Evolutionary conservation across 2,888 invertebrate species (phyloP).

Genomic region (Drosophila macrospina): DNA sequence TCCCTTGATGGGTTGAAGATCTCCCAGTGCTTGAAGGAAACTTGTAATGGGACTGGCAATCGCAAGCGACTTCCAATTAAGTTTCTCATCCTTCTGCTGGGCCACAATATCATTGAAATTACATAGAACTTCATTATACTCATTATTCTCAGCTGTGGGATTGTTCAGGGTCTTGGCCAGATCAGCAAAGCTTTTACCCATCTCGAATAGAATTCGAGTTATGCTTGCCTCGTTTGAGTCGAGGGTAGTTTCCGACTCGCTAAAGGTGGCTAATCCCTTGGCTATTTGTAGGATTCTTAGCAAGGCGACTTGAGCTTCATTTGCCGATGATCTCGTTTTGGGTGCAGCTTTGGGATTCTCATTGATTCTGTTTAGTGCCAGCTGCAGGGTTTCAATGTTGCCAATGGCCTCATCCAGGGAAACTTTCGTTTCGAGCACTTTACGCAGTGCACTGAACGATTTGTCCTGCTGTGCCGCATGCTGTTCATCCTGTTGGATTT

Average conservation of each 20-base stretch:
- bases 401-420: slow-evolving; percentile 81
- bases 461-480: slow-evolving; percentile 75
- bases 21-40: slow-evolving; percentile 81
- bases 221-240: slow-evolving; percentile 64
- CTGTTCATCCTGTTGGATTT: slow-evolving; percentile 81
- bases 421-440: slow-evolving; percentile 80
- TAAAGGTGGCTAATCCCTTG: slow-evolving; percentile 61
- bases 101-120: slow-evolving; percentile 58
- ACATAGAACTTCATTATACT: slow-evolving; percentile 53
- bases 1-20: slow-evolving; percentile 51
- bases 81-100: slow-evolving; percentile 56
- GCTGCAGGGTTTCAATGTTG: slow-evolving; percentile 81
- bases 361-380: slow-evolving; percentile 62
- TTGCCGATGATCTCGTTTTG: slow-evolving; percentile 41
- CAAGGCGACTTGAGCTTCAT: slow-evolving; percentile 59
- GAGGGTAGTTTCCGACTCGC: slow-evolving; percentile 61
- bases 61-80: slow-evolving; percentile 43
- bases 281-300: slow-evolving; percentile 64
- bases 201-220: slow-evolving; percentile 58
- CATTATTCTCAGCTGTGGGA: slow-evolving; percentile 29
- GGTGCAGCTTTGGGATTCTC: slow-evolving; percentile 44
- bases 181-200: slow-evolving; percentile 69
- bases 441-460: slow-evolving; percentile 77
- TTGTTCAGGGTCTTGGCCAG: slow-evolving; percentile 57
- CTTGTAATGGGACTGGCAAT: slow-evolving; percentile 82